Percentiles rank a stretch among this genome's conserved stretches.
Evolutionary conservation across 1,140 invertebrate species (phyloP).

Genomic region (Rhysida immarginata): DNA sequence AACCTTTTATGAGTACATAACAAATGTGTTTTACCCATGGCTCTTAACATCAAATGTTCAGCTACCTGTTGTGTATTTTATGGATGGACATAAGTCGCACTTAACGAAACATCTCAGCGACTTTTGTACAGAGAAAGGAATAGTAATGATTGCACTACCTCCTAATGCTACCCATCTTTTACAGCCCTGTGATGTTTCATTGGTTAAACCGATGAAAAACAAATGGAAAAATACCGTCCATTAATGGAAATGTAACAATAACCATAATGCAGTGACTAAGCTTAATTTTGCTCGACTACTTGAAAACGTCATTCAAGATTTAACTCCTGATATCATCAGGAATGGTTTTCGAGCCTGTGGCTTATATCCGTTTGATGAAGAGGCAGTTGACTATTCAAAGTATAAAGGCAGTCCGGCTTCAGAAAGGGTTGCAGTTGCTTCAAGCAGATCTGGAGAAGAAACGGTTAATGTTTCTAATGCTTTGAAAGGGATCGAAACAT

Average conservation of each 20-base stretch:
- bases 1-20: conserved; percentile 5
- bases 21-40: conserved; percentile 3
- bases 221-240: conserved; percentile 5
- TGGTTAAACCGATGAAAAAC: not conserved
- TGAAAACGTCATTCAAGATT: not conserved
- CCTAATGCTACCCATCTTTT: conserved; percentile 14
- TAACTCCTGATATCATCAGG: not conserved
- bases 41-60: not conserved
- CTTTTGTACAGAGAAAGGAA: conserved; percentile 6
- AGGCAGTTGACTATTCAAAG: conserved; percentile 4
- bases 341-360: conserved; percentile 3
- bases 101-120: not conserved
- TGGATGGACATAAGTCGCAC: conserved; percentile 7
- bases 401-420: not conserved
- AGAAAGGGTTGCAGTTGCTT: no score
- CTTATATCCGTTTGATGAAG: conserved; percentile 6
- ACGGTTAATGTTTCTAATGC: not conserved
- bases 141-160: conserved; percentile 7
- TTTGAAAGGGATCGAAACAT: not conserved
- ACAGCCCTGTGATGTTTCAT: conserved; percentile 2
- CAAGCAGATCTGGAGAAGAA: no score
- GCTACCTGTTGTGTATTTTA: not conserved
- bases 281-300: not conserved
- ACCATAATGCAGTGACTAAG: not conserved
- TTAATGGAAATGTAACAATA: not conserved